Evolutionary conservation across 2,113 vertebrate species (phyloP).

Genomic region (Dicerorhinus sumatrensis): DNA sequence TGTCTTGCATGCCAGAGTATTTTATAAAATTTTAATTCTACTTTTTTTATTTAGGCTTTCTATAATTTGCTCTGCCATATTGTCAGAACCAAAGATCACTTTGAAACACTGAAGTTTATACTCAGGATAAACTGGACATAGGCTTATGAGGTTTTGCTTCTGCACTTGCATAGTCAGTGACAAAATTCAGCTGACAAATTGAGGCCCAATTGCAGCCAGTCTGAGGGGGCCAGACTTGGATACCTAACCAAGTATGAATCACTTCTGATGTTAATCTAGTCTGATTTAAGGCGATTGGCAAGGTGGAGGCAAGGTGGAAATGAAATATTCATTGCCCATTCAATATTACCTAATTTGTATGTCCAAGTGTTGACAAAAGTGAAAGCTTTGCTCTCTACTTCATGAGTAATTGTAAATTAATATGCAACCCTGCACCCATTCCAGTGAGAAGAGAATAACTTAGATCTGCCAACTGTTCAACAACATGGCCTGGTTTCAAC

Average conservation of each 20-base stretch:
- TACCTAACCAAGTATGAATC: conserved; percentile 71
- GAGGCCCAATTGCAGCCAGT: conserved; percentile 37
- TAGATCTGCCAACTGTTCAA: conserved; percentile 72
- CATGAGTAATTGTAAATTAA: conserved; percentile 77
- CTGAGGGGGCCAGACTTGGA: conserved; percentile 33
- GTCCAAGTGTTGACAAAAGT: conserved; percentile 70
- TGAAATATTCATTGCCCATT: conserved; percentile 76
- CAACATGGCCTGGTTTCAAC: conserved; percentile 73
- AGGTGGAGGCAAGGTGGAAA: conserved; percentile 63
- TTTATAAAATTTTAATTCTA: conserved; percentile 47
- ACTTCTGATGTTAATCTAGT: conserved; percentile 74
- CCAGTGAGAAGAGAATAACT: conserved; percentile 67
- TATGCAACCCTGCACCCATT: conserved; percentile 69
- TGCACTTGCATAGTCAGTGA: neutral
- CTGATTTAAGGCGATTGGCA: conserved; percentile 75
- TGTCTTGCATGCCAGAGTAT: conserved; percentile 1
- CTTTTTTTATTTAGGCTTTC: neutral
- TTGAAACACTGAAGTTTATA: conserved; percentile 1
- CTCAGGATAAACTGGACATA: conserved; percentile 31
- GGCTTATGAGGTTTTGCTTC: neutral
- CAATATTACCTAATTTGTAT: conserved; percentile 80
- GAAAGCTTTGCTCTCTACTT: conserved; percentile 66
- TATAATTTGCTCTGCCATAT: conserved; percentile 4
- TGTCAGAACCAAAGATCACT: conserved; percentile 50
- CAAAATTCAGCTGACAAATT: conserved; percentile 40